Percentiles rank a stretch among this genome's conserved stretches.
phyloP scores from a whole-genome alignment of 2,888 invertebrate genomes.

The Buathra laborator region DNA sequence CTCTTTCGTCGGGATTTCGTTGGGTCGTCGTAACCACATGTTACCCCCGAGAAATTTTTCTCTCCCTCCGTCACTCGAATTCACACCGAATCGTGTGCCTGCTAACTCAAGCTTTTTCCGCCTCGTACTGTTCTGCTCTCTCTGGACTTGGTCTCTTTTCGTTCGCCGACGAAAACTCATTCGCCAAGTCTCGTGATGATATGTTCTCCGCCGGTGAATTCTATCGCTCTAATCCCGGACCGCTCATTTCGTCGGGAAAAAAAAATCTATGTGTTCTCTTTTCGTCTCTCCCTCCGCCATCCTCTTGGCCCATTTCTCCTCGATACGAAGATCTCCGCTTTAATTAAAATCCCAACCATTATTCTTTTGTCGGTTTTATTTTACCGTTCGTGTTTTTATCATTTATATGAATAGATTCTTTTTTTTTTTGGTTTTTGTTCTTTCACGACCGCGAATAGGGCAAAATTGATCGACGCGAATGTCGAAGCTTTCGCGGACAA shows the following conservation, averaged over 20 bases:
- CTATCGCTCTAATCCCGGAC: constrained; percentile 18
- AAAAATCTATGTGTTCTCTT: constrained; percentile 7
- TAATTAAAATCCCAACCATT: constrained; percentile 1
- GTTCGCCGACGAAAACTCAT: constrained; percentile 32
- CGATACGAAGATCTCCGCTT: background rate
- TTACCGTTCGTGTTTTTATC: background rate
- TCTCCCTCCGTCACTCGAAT: background rate
- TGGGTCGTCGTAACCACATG: constrained; percentile 52
- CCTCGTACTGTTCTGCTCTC: constrained; percentile 18
- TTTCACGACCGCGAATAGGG: constrained; percentile 7
- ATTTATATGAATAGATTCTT: too few species aligned
- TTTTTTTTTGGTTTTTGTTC: constrained; percentile 36
- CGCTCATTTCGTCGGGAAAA: background rate
- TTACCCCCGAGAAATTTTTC: constrained; percentile 41
- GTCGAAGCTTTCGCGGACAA: constrained; percentile 14
- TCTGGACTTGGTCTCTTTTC: background rate
- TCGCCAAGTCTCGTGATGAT: constrained; percentile 15
- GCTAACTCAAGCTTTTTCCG: constrained; percentile 30
- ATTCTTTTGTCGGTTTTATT: background rate
- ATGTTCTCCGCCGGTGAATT: constrained; percentile 30
- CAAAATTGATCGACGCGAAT: constrained; percentile 42
- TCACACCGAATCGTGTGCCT: background rate
- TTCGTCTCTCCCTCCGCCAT: background rate
- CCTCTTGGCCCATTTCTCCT: background rate
- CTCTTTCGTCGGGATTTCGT: constrained; percentile 47